These are phyloP conservation scores for Lepus timidus DNA, from an alignment of 2,113 vertebrate genomes.

Conservation along the genomic window DNA sequence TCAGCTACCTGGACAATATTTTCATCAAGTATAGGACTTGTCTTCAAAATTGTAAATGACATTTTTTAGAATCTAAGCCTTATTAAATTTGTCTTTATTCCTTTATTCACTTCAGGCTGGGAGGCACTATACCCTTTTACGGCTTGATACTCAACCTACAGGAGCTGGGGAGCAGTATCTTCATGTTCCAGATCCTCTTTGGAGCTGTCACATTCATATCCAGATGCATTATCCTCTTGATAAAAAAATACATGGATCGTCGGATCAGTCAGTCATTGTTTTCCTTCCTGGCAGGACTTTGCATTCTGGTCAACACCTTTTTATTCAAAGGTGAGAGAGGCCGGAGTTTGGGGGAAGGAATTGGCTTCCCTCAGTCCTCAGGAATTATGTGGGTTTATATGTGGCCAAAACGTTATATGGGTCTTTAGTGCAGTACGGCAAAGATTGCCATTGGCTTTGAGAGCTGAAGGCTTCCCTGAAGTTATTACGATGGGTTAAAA, in stretches of 20 bases:
- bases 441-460: not conserved
- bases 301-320: constrained; percentile 83
- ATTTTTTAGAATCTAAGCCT: not conserved
- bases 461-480: not conserved
- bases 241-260: constrained; percentile 85
- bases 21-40: not conserved
- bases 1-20: not conserved
- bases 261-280: constrained; percentile 83
- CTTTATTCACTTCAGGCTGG: not conserved
- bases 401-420: no score
- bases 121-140: constrained; percentile 76
- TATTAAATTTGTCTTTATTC: not conserved
- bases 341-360: not conserved
- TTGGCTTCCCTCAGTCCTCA: not conserved
- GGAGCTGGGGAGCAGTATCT: constrained; percentile 88
- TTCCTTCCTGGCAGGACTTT: constrained; percentile 86
- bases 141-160: constrained; percentile 83
- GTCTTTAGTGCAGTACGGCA: no score
- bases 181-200: constrained; percentile 89
- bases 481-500: not conserved
- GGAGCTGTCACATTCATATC: constrained; percentile 88
- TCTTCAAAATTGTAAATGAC: not conserved
- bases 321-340: constrained; percentile 84
- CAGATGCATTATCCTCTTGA: constrained; percentile 84
- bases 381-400: not conserved